Evolutionary conservation across 64 coral and sea anemone genomes (phyloP).

Genomic region (Stylophora pistillata): DNA sequence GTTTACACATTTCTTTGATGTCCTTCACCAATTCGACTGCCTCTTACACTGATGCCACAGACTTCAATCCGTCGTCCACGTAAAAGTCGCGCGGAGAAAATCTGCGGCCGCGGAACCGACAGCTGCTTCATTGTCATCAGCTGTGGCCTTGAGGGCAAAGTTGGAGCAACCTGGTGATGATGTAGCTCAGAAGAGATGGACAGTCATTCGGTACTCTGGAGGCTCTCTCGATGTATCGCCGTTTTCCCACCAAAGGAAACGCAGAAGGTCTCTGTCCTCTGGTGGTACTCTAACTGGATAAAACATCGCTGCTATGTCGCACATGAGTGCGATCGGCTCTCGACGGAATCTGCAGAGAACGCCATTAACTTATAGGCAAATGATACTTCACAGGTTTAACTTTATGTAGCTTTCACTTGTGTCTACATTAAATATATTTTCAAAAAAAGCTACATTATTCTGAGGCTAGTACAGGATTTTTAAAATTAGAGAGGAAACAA

Average conservation of each 20-base stretch:
- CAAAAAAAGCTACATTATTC: no score
- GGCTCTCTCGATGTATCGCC: neutral
- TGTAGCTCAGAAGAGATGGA: constrained; percentile 21
- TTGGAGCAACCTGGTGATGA: constrained; percentile 42
- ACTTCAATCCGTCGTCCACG: constrained; percentile 37
- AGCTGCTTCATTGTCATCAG: constrained; percentile 1
- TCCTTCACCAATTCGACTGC: constrained; percentile 9
- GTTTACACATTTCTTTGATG: constrained; percentile 15
- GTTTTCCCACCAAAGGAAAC: constrained; percentile 42
- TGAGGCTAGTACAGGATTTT: no score
- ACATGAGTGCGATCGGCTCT: constrained; percentile 12
- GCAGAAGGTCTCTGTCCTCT: neutral
- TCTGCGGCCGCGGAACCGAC: constrained; percentile 1
- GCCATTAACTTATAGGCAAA: no score
- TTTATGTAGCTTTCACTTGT: no score
- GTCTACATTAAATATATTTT: no score
- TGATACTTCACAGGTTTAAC: no score
- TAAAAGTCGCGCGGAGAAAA: constrained; percentile 38
- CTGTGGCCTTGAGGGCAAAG: constrained; percentile 31
- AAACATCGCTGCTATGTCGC: constrained; percentile 35
- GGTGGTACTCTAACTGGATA: neutral
- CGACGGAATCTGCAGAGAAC: constrained; percentile 33
- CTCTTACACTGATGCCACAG: constrained; percentile 26
- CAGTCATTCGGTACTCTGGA: constrained; percentile 25
- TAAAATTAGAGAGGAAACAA: no score